Base-by-base conservation (phyloP, 1,140 invertebrate genomes). In the Sarcophaga peregrina region DNA sequence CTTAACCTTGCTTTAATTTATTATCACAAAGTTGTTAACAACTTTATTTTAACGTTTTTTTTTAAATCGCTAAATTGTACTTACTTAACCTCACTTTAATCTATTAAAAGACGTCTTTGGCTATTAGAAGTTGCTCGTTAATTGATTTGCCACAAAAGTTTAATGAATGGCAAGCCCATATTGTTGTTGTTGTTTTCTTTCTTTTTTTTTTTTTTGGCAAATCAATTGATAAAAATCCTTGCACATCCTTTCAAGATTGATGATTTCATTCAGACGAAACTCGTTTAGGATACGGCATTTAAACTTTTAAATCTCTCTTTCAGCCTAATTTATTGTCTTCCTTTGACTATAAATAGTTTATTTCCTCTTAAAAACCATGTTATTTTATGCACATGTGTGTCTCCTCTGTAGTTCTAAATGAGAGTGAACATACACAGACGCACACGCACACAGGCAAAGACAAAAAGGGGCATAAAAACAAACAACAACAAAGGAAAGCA, bases 101-200 rank as follows among this genome's bases (percentile, higher is more conserved):
- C 1, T 37, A 37, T 37, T 4, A 37, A 37, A 4, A 37, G 25
- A 37, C 25, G 25, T 37, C 25, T 1, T 37, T 37, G 25, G 25
- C 25, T 37, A 37, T 37, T 37, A 37, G 25, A 37, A 37, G 1
- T 37, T 37, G 25, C 25, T 37, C 25, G 54, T 58, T 58, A 58
- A 58, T 58, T 58, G 54, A 58, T 58, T 58, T 58, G 54, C 54
- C 54, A 58, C 54, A 58, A 58, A 58, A 58, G n/a, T 58, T 37
- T 4, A 37, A 37, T 37, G 54, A 58, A 15, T 58, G 15, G 54
- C 15, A 13, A n/a, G 3, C n/a, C 3, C 15, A n/a, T 58, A 2
- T n/a, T n/a, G 11, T 11, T n/a, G n/a, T 58, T 58, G 15, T 58
- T 13, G 54, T n/a, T n/a, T n/a, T n/a, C n/a, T n/a, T n/a, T n/a